Conservation (phyloP, 1,140 invertebrate species). For the Anastrepha ludens region DNA sequence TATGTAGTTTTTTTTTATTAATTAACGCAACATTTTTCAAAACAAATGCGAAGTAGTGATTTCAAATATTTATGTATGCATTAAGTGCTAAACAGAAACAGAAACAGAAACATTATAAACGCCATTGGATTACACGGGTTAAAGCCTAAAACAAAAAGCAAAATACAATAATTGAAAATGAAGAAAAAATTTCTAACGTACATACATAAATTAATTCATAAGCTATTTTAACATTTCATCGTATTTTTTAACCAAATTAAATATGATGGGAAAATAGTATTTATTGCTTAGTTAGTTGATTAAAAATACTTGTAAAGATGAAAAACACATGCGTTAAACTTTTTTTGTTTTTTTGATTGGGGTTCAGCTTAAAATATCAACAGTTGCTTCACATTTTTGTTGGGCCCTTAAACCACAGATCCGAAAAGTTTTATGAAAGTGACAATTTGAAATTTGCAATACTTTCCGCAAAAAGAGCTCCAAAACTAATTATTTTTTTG, state of each 20-base stretch:
- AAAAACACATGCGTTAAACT: no score
- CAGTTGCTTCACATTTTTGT: no score
- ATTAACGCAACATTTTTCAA: neutral
- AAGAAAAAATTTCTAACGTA: neutral
- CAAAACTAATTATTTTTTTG: no score
- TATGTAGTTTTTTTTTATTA: neutral
- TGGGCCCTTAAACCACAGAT: no score
- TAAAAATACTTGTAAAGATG: no score
- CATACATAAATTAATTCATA: neutral
- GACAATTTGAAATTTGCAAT: no score
- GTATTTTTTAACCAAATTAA: neutral
- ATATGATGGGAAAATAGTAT: neutral
- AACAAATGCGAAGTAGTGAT: neutral
- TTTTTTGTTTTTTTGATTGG: no score
- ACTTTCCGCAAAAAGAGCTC: no score
- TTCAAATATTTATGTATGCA: neutral
- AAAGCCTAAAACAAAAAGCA: slow-evolving; percentile 29
- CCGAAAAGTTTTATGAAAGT: no score
- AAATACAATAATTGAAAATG: neutral
- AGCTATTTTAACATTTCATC: neutral
- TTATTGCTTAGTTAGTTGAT: neutral
- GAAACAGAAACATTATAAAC: neutral
- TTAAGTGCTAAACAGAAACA: no score
- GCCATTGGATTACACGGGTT: neutral
- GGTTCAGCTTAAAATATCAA: no score